A percentile compares a stretch with the other conserved stretches of the same genome.
phyloP scores from a whole-genome alignment of 2,888 invertebrate genomes.

The Bombyx huttoni region DNA sequence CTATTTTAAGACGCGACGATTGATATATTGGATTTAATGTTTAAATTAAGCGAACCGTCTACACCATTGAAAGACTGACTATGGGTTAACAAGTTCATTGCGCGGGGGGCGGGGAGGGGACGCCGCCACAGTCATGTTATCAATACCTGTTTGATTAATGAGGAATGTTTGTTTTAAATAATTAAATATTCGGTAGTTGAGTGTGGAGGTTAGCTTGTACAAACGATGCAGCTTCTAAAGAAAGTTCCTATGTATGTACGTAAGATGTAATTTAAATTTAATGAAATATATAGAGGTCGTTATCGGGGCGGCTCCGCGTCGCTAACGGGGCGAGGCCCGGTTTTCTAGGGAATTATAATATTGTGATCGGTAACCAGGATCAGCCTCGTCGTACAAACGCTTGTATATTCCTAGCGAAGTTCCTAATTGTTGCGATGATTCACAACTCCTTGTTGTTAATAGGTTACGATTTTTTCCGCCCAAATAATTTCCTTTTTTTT shows the following conservation, averaged over 20 bases:
- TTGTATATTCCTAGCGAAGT: not conserved
- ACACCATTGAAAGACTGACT: slow-evolving; percentile 11
- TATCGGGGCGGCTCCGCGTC: slow-evolving; percentile 34
- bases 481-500: no score
- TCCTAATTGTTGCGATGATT: not conserved
- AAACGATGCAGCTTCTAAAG: slow-evolving; percentile 73
- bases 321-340: slow-evolving; percentile 32
- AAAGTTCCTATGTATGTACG: slow-evolving; percentile 74
- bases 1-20: not conserved
- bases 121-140: slow-evolving; percentile 42
- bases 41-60: slow-evolving; percentile 1
- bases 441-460: no score
- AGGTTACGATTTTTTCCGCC: no score
- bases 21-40: not conserved
- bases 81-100: slow-evolving; percentile 1
- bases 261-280: slow-evolving; percentile 67
- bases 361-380: slow-evolving; percentile 57
- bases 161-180: slow-evolving; percentile 47
- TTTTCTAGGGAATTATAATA: slow-evolving; percentile 31
- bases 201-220: slow-evolving; percentile 71
- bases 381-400: slow-evolving; percentile 30
- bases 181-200: slow-evolving; percentile 65
- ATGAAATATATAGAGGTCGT: slow-evolving; percentile 50
- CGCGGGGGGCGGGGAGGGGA: slow-evolving; percentile 17
- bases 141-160: slow-evolving; percentile 48